Evolutionary conservation across 1,140 invertebrate species (phyloP).

Genomic region (Drosophila repleta): DNA sequence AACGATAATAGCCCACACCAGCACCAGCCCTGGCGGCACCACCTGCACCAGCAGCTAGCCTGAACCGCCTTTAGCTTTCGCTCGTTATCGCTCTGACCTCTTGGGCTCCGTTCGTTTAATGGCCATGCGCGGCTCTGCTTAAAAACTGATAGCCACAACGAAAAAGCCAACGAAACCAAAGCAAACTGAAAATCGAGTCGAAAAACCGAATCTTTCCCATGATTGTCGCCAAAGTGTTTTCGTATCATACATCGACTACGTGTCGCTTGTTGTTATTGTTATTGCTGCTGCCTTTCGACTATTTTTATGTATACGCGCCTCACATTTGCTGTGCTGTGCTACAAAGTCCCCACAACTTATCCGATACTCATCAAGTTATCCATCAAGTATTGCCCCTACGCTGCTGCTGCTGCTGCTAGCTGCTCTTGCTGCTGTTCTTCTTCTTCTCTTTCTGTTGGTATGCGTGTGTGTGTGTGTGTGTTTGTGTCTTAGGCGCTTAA

Average conservation of each 20-base stretch:
- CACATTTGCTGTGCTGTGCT: constrained; percentile 59
- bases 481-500: constrained; percentile 78
- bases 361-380: constrained; percentile 80
- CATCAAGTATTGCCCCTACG: constrained; percentile 76
- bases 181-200: constrained; percentile 39
- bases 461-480: constrained; percentile 20
- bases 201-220: constrained; percentile 68
- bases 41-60: constrained; percentile 33
- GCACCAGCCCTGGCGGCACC: constrained; percentile 13
- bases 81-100: constrained; percentile 78
- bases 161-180: constrained; percentile 35
- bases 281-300: constrained; percentile 53
- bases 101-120: constrained; percentile 70
- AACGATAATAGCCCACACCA: constrained; percentile 47
- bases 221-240: constrained; percentile 82
- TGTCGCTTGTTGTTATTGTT: constrained; percentile 55
- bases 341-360: constrained; percentile 60
- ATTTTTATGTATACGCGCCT: constrained; percentile 55
- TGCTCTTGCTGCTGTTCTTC: not conserved
- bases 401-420: constrained; percentile 9
- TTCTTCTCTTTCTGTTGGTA: constrained; percentile 15
- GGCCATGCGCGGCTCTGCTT: constrained; percentile 30
- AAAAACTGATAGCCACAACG: constrained; percentile 34
- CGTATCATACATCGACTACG: constrained; percentile 77
- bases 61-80: constrained; percentile 71